Evolutionary conservation across 2,888 invertebrate species (phyloP).

Genomic region (Lottia gigantea): DNA sequence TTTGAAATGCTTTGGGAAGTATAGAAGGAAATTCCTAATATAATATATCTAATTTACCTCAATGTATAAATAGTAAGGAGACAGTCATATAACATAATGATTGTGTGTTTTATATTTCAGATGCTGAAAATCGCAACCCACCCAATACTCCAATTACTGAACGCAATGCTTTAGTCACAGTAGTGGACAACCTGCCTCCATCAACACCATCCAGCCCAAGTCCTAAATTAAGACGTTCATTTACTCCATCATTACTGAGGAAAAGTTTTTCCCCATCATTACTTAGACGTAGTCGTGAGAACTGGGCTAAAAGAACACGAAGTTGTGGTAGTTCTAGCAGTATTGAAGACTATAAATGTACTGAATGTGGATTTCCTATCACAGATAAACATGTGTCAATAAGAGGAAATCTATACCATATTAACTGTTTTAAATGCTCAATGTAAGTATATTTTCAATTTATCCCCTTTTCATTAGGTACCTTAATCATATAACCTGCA

Average conservation of each 20-base stretch:
- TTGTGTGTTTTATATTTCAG: background rate
- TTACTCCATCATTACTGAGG: background rate
- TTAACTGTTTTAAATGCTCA: conserved; percentile 50
- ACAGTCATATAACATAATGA: background rate
- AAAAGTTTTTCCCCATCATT: conserved; percentile 22
- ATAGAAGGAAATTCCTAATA: no score
- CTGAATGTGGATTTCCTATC: conserved; percentile 48
- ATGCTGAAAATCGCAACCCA: background rate
- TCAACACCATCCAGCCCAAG: background rate
- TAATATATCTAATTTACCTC: no score
- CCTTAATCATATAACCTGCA: no score
- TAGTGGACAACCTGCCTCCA: background rate
- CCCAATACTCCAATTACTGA: background rate
- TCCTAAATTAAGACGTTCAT: background rate
- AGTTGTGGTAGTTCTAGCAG: background rate
- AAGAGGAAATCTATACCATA: conserved; percentile 42
- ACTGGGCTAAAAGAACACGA: conserved; percentile 12
- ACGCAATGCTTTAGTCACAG: background rate
- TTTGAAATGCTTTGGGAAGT: no score
- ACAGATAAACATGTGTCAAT: conserved; percentile 46
- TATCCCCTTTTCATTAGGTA: background rate
- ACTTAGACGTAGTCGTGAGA: conserved; percentile 16
- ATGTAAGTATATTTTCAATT: conserved; percentile 37
- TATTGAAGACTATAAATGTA: conserved; percentile 34
- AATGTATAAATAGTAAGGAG: background rate